phyloP scores from a whole-genome alignment of 2,888 invertebrate genomes.

The Oscheius sp. region DNA sequence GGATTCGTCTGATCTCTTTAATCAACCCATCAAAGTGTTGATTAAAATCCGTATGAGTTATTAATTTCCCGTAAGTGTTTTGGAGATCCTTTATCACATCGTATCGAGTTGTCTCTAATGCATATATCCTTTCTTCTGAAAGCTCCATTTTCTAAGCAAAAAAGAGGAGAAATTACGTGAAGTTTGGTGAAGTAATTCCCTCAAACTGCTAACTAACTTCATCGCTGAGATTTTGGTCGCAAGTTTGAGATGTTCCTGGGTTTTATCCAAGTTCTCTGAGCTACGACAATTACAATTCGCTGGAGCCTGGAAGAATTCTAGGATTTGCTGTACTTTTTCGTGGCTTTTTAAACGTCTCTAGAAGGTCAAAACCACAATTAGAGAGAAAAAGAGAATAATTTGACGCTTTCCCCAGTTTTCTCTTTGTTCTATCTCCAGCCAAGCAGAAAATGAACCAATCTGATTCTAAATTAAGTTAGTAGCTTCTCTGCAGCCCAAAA shows the following conservation, averaged over 20 bases:
- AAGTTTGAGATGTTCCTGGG: conserved; percentile 13
- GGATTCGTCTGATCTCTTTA: not conserved
- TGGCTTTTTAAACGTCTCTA: too few species aligned
- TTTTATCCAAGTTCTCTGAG: not conserved
- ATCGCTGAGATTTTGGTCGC: conserved; percentile 23
- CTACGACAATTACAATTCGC: conserved; percentile 18
- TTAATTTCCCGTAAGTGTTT: conserved; percentile 19
- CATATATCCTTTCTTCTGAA: conserved; percentile 17
- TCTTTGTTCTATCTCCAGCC: too few species aligned
- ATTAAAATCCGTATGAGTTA: conserved; percentile 26
- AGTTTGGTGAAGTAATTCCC: conserved; percentile 24
- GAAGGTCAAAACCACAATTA: too few species aligned
- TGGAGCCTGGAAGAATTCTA: conserved; percentile 9
- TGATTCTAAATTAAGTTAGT: too few species aligned
- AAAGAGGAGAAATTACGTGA: conserved; percentile 6
- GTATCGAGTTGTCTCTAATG: conserved; percentile 1
- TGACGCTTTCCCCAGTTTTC: too few species aligned
- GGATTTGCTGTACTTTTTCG: too few species aligned
- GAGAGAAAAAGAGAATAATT: too few species aligned
- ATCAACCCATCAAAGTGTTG: conserved; percentile 1
- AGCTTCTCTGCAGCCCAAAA: too few species aligned
- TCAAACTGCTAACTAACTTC: conserved; percentile 16
- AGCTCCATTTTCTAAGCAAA: not conserved
- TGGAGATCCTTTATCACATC: conserved; percentile 22
- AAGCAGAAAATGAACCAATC: too few species aligned